These are phyloP conservation scores for Pitta sordida DNA, from an alignment of 2,113 vertebrate genomes.

Conservation along the genomic window DNA sequence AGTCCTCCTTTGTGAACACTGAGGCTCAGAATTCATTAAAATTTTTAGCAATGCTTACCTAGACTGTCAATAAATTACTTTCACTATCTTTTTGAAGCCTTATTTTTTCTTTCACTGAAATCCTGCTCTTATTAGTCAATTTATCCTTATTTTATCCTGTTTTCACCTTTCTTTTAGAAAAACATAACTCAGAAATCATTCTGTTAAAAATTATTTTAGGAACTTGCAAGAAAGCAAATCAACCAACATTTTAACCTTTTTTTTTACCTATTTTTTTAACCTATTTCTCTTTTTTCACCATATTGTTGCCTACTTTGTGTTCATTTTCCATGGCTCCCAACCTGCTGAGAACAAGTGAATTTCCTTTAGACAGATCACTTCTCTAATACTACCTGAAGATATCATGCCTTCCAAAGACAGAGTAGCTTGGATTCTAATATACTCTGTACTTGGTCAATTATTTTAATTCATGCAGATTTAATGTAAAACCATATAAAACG, in stretches of 20 bases:
- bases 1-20: conserved; percentile 53
- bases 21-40: conserved; percentile 63
- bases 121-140: neutral
- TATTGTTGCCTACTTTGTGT: neutral
- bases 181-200: neutral
- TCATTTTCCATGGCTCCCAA: neutral
- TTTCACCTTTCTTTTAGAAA: neutral
- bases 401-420: neutral
- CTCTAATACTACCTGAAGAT: neutral
- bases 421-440: neutral
- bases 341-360: neutral
- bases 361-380: neutral
- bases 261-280: neutral
- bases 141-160: neutral
- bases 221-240: neutral
- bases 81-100: conserved; percentile 33
- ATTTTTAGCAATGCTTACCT: conserved; percentile 59
- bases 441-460: neutral
- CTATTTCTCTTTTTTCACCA: neutral
- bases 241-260: neutral
- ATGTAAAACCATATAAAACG: conserved; percentile 1
- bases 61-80: conserved; percentile 52
- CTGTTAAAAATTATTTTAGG: neutral
- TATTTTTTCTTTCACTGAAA: neutral
- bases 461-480: conserved; percentile 7